Evolutionary conservation across 1,140 invertebrate species (phyloP).

Genomic region (Parasteatoda tepidariorum): DNA sequence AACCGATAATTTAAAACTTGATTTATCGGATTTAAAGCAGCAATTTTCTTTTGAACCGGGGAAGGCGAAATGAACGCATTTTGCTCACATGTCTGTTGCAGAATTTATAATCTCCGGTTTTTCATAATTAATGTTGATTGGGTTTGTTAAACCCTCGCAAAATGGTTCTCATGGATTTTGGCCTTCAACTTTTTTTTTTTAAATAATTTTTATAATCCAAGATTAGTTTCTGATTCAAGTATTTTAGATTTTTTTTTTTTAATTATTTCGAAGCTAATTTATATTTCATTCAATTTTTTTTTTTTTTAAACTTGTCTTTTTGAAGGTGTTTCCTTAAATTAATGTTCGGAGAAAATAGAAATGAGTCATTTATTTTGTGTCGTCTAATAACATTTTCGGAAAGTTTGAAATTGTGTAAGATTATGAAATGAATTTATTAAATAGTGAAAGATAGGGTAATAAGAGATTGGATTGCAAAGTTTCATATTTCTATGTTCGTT

Average conservation of each 20-base stretch:
- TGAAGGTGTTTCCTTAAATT: no score
- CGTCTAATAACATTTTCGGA: no score
- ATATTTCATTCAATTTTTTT: no score
- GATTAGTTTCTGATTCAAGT: neutral
- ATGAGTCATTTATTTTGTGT: no score
- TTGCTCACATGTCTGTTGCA: neutral
- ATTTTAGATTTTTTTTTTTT: neutral
- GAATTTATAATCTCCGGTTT: slow-evolving; percentile 6
- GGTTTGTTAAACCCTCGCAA: slow-evolving; percentile 10
- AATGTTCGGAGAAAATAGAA: no score
- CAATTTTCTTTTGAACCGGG: slow-evolving; percentile 17
- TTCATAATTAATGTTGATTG: slow-evolving; percentile 22
- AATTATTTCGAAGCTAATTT: no score
- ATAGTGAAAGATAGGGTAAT: no score
- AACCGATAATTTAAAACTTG: slow-evolving; percentile 59
- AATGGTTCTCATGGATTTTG: neutral
- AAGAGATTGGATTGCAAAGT: no score
- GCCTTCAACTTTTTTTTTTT: neutral
- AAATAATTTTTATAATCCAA: neutral
- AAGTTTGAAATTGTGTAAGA: no score
- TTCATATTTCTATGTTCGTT: no score
- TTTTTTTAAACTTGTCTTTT: no score
- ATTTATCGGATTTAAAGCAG: slow-evolving; percentile 57
- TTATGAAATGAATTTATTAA: no score
- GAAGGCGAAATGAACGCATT: neutral